Evolutionary conservation across 1,140 invertebrate genomes (phyloP).

Genomic region (Holcopasites calliopsidis): DNA sequence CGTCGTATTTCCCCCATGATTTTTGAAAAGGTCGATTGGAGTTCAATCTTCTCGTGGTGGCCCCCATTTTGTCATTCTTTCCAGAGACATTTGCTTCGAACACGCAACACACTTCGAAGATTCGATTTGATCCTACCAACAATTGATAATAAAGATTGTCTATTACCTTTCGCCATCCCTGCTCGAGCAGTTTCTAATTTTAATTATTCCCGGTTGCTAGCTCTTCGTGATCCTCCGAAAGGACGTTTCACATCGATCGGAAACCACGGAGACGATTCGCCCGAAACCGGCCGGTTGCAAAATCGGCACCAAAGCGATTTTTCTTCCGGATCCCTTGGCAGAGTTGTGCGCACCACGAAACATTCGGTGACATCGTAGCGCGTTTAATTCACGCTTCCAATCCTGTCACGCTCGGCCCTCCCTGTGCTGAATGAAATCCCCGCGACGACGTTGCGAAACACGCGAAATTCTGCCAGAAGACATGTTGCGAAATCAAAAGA

Average conservation of each 20-base stretch:
- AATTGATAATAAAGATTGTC: no score
- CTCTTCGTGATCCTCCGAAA: background rate
- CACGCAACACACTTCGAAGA: background rate
- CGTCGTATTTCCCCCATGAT: slow-evolving; percentile 35
- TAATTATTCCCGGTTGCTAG: background rate
- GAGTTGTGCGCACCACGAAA: background rate
- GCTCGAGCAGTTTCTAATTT: background rate
- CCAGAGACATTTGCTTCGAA: background rate
- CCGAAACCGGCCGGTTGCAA: slow-evolving; percentile 7
- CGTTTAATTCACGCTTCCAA: background rate
- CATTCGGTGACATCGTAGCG: slow-evolving; percentile 16
- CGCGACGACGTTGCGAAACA: background rate
- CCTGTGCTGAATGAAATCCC: slow-evolving; percentile 1
- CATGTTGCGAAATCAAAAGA: background rate
- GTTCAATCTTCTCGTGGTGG: slow-evolving; percentile 21
- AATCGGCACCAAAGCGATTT: slow-evolving; percentile 17
- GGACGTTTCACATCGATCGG: slow-evolving; percentile 3
- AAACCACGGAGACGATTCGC: slow-evolving; percentile 18
- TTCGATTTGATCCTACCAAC: no score
- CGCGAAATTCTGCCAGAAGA: background rate
- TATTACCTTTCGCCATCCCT: background rate
- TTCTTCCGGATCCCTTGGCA: slow-evolving; percentile 21
- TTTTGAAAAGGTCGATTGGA: slow-evolving; percentile 51
- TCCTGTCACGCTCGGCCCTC: background rate
- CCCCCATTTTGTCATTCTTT: slow-evolving; percentile 34